These are phyloP conservation scores for Danio aesculapii DNA, from an alignment of 2,797 vertebrate species.

Conservation along the genomic window DNA sequence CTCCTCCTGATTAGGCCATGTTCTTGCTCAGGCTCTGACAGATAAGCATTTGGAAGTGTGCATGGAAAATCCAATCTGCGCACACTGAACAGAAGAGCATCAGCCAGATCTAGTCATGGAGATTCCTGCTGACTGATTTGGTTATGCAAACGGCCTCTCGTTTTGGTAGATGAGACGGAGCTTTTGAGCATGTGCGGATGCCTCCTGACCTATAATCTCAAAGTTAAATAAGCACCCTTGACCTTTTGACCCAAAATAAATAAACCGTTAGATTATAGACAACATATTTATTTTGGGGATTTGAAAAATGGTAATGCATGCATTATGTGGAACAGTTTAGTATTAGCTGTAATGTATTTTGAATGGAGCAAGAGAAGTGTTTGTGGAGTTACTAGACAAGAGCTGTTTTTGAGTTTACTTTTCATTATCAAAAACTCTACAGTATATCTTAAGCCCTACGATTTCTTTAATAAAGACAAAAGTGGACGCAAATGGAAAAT, in stretches of 20 bases:
- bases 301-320: background rate
- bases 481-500: too few species aligned
- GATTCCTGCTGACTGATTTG: constrained; percentile 33
- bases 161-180: constrained; percentile 19
- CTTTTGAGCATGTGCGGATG: background rate
- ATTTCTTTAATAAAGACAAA: background rate
- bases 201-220: background rate
- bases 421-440: background rate
- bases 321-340: background rate
- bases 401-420: background rate
- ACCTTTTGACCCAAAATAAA: constrained; percentile 7
- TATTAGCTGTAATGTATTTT: background rate
- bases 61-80: constrained; percentile 9
- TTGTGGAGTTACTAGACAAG: background rate
- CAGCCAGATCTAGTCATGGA: background rate
- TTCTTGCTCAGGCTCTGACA: constrained; percentile 1
- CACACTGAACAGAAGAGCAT: background rate
- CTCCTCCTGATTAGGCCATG: background rate
- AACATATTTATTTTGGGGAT: background rate
- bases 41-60: constrained; percentile 29
- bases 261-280: too few species aligned
- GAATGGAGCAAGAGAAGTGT: background rate
- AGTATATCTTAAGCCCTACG: background rate
- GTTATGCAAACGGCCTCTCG: constrained; percentile 9
- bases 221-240: background rate